Base-by-base conservation (phyloP, 2,888 invertebrate genomes). In the Hydropsyche betteni region DNA sequence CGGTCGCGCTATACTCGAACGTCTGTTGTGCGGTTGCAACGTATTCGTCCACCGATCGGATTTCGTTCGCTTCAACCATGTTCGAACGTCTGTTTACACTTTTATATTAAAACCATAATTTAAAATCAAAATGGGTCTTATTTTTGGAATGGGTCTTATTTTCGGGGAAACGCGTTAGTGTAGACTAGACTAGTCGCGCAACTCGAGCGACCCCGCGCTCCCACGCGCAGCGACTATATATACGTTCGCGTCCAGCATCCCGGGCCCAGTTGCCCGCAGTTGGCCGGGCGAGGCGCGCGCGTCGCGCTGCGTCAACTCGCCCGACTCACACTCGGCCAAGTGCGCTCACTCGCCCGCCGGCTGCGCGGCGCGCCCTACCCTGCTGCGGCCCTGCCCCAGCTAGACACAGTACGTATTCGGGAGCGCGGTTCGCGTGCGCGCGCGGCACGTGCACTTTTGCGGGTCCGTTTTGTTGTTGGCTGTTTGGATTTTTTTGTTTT, bases 181-280 rank as follows among this genome's bases (percentile, higher is more conserved):
- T 24, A 24, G 24, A 24, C 24, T 24, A 24, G 24, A 2, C 24
- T 1, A 1, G 2, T 24, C 24, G 24, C 24, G 24, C 2, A 24
- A 24, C 24, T 24, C 24, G 24, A 24, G 24, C 24, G 2, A 24
- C 24, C 24, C 24, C 36, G 64, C 64, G 4, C 24, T 36, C 64
- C 34, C 44, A 44, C 44, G 55, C 36, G 36, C 7, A 64, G 36
- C 34, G 64, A 44, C 24, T 61, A 61, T 61, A 61, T 61, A 61
- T 12, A 3, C 6, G 16, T 10, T 3, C 5, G 61, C 14, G 7
- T 10, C 10, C 64, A 64, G 36, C 34, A 64, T 55, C 68, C 76
- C 73, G 73, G 69, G 76, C 44, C 68, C 76, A 76, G 76, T 76
- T 36, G 68, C 73, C 50, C 10, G 50, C 36, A 33, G 73, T 51